These are phyloP conservation scores for Nyctibius grandis DNA, from an alignment of 2,797 vertebrate species.

Conservation along the genomic window DNA sequence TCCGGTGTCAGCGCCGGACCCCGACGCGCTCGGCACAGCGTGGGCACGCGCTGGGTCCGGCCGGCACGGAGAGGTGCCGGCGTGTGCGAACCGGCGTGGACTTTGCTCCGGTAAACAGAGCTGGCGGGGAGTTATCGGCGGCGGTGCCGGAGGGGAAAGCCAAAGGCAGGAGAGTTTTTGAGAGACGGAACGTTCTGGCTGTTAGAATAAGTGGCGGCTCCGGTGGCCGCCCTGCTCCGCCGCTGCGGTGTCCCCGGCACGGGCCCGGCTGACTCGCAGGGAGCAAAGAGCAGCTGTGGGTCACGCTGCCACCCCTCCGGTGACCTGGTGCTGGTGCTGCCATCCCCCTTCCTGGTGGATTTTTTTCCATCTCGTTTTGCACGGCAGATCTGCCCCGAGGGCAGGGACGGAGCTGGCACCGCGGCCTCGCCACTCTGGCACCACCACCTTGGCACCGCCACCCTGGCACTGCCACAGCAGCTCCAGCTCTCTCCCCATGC, in stretches of 20 bases:
- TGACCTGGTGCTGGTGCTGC: not conserved
- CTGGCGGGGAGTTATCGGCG: not conserved
- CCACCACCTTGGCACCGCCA: not conserved
- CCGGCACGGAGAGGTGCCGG: fast-evolving
- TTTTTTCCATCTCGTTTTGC: not conserved
- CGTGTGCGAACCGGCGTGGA: fast-evolving
- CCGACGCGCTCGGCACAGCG: not conserved
- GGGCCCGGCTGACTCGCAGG: fast-evolving
- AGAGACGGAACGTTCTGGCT: not conserved
- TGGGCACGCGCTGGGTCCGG: fast-evolving
- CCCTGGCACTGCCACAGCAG: fast-evolving
- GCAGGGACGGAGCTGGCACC: not conserved
- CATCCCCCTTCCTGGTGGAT: not conserved
- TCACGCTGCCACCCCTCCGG: not conserved
- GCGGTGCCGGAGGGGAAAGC: not conserved
- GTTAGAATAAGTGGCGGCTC: not conserved
- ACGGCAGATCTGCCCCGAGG: not conserved
- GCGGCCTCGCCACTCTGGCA: not conserved
- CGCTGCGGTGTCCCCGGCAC: fast-evolving
- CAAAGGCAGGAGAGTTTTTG: not conserved
- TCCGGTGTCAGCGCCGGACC: not conserved
- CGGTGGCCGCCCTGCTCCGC: not conserved
- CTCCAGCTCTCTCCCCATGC: fast-evolving
- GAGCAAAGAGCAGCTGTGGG: not conserved
- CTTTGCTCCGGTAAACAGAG: slow-evolving; percentile 45